Evolutionary conservation across 2,113 vertebrate genomes (phyloP).

Genomic region (Percina caprodes): DNA sequence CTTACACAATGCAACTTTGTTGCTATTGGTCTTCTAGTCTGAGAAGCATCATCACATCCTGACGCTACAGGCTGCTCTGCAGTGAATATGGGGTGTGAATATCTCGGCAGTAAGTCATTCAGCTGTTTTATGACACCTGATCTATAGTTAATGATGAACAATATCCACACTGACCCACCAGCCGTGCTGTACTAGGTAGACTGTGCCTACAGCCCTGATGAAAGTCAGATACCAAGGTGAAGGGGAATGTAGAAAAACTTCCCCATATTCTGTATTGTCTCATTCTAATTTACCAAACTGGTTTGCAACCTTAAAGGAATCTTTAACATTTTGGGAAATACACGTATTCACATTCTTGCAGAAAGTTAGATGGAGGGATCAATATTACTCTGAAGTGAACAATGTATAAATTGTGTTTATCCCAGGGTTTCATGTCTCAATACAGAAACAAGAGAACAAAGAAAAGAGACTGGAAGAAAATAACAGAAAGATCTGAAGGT

Average conservation of each 20-base stretch:
- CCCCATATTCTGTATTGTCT: not conserved
- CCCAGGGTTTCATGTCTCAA: not conserved
- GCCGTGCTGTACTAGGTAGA: not conserved
- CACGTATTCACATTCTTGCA: not conserved
- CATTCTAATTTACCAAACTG: not conserved
- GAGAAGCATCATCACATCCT: conserved; percentile 25
- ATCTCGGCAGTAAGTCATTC: conserved; percentile 7
- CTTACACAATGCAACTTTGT: conserved; percentile 11
- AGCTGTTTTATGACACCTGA: not conserved
- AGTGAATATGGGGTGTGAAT: conserved; percentile 15
- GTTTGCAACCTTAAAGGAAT: not conserved
- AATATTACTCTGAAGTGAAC: not conserved
- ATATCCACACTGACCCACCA: conserved; percentile 9
- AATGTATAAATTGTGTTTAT: not conserved
- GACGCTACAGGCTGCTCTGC: not conserved
- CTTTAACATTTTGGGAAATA: not conserved
- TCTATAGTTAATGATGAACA: conserved; percentile 3
- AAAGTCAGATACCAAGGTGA: not conserved
- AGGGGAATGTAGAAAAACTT: not conserved
- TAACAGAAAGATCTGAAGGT: not conserved
- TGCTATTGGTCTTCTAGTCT: not conserved
- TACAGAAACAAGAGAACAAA: not conserved
- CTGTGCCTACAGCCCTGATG: not conserved
- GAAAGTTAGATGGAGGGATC: not conserved
- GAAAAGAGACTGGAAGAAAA: not conserved